phyloP scores from a whole-genome alignment of 2,888 invertebrate genomes.

The Hirudinaria manillensis region DNA sequence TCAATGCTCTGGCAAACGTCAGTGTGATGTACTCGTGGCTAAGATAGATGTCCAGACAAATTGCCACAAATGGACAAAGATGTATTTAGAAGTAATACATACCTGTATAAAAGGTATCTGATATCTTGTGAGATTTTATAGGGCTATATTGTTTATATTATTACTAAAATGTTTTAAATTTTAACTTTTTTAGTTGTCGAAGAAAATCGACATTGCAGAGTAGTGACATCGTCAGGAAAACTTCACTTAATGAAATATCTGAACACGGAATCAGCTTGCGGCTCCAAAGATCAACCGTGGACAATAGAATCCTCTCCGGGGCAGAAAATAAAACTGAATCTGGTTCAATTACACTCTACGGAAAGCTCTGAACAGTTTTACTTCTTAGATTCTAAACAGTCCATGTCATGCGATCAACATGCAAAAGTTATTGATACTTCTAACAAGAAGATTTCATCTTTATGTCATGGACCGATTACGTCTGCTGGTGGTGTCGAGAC shows the following conservation, averaged over 20 bases:
- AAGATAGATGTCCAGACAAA: conserved; percentile 16
- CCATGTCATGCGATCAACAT: not conserved
- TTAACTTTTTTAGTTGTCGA: not conserved
- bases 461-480: not conserved
- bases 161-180: not conserved
- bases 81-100: conserved; percentile 19
- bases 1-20: conserved; percentile 24
- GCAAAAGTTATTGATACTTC: not conserved
- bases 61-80: not conserved
- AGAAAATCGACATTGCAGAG: conserved; percentile 1
- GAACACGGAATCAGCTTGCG: not conserved
- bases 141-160: not conserved
- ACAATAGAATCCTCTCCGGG: conserved; percentile 19
- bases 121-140: not conserved
- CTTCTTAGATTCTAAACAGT: not conserved
- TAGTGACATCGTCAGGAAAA: not conserved
- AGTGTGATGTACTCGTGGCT: conserved; percentile 1
- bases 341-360: not conserved
- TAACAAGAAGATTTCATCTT: not conserved
- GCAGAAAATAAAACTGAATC: conserved; percentile 23
- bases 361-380: not conserved
- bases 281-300: conserved; percentile 24
- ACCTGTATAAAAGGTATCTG: not conserved
- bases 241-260: not conserved
- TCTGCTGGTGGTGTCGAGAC: not conserved